phyloP scores from a whole-genome alignment of 2,888 invertebrate species.

The Ectobius pallidus region DNA sequence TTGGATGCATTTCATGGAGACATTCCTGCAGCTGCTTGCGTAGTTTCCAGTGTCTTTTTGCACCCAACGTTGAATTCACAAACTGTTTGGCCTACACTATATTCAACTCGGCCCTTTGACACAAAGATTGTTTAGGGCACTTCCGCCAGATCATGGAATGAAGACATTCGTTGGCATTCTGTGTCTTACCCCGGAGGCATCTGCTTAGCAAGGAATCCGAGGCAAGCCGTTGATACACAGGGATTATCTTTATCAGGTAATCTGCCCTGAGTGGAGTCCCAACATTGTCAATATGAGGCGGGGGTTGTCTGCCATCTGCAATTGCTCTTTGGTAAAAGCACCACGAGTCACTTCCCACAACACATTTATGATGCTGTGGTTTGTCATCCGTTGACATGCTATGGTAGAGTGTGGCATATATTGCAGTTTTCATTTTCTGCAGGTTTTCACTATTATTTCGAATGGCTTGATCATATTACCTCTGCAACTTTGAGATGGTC shows the following conservation, averaged over 20 bases:
- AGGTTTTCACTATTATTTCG: constrained; percentile 46
- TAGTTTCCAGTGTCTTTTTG: no score
- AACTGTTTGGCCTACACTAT: no score
- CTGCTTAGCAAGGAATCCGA: background rate
- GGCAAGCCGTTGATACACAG: background rate
- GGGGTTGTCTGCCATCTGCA: constrained; percentile 26
- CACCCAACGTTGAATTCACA: no score
- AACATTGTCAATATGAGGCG: background rate
- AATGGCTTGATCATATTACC: constrained; percentile 49
- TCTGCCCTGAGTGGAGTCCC: background rate
- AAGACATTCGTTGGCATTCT: no score
- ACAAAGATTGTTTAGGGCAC: no score
- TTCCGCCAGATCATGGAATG: no score
- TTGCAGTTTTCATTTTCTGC: constrained; percentile 43
- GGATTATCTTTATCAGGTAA: background rate
- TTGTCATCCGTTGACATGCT: constrained; percentile 40
- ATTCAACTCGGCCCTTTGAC: no score
- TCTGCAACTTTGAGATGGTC: constrained; percentile 47
- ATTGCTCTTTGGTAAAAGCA: no score
- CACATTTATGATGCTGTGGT: constrained; percentile 40
- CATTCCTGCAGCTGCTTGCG: no score
- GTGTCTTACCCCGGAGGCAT: background rate
- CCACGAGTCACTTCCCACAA: no score
- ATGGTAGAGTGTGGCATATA: no score
- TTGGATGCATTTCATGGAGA: no score